Evolutionary conservation across 2,888 invertebrate genomes (phyloP).

Genomic region (Odontocolon sp.): DNA sequence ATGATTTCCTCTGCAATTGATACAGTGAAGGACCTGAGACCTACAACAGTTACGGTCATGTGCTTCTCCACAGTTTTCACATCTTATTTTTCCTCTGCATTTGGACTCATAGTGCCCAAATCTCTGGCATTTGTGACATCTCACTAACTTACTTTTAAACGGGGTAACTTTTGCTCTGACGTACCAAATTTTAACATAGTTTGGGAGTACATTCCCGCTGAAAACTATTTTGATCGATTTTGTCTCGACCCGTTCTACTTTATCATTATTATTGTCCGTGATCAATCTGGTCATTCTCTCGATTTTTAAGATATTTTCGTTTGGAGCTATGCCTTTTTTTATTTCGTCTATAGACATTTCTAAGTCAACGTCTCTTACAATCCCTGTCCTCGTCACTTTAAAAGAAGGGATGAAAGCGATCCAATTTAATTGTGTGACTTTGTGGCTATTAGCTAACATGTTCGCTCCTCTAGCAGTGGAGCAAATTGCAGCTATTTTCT

Average conservation of each 20-base stretch:
- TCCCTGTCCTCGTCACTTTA: neutral
- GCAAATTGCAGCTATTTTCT: neutral
- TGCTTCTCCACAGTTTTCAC: neutral
- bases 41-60: neutral
- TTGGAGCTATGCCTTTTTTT: neutral
- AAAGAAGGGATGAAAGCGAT: conserved; percentile 1
- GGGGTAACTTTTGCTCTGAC: neutral
- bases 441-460: neutral
- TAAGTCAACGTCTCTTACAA: neutral
- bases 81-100: neutral
- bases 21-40: too few species aligned
- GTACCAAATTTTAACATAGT: neutral
- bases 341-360: neutral
- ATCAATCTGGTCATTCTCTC: too few species aligned
- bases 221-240: neutral
- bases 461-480: neutral
- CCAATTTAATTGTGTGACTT: neutral
- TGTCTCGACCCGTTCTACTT: neutral
- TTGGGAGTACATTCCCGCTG: neutral
- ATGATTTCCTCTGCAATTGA: too few species aligned
- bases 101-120: neutral
- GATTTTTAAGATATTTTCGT: neutral
- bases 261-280: neutral
- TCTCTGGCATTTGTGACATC: neutral
- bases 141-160: neutral